Evolutionary conservation across 2,888 invertebrate genomes (phyloP).

Genomic region (Chymomyza procnemis): DNA sequence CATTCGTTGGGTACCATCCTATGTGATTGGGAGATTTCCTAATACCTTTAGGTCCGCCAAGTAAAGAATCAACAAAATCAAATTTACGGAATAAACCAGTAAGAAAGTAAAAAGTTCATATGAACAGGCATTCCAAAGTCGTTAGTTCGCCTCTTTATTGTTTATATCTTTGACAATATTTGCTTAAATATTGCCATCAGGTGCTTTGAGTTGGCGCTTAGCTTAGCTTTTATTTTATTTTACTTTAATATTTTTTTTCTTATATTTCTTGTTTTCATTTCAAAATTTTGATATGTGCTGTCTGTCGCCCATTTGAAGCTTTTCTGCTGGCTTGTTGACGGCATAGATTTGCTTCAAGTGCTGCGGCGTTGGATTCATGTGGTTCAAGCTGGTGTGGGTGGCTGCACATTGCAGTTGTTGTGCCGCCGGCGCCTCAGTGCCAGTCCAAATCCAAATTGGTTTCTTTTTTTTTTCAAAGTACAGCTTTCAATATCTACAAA

Average conservation of each 20-base stretch:
- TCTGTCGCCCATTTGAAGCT: slow-evolving; percentile 57
- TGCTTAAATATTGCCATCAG: neutral
- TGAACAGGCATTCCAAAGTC: too few species aligned
- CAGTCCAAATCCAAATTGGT: slow-evolving; percentile 9
- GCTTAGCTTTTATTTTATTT: neutral
- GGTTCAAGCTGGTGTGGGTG: neutral
- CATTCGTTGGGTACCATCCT: too few species aligned
- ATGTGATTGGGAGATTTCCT: too few species aligned
- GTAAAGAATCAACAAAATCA: too few species aligned
- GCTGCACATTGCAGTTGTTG: slow-evolving; percentile 53
- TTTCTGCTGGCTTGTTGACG: slow-evolving; percentile 57
- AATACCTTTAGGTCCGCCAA: too few species aligned
- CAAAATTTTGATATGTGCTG: slow-evolving; percentile 64
- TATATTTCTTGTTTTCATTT: slow-evolving; percentile 27
- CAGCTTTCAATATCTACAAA: slow-evolving; percentile 14
- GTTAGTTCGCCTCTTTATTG: too few species aligned
- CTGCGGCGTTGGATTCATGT: slow-evolving; percentile 2
- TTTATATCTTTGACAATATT: neutral
- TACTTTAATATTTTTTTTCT: neutral
- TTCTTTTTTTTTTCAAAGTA: neutral
- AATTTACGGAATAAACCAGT: too few species aligned
- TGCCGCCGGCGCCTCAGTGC: slow-evolving; percentile 61
- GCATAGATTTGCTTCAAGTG: slow-evolving; percentile 29
- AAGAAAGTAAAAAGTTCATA: too few species aligned
- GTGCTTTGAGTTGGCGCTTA: neutral